A percentile compares a stretch with the other conserved stretches of the same genome.
These are phyloP conservation scores for Euplexia lucipara DNA, from an alignment of 2,888 invertebrate genomes.

Conservation along the genomic window DNA sequence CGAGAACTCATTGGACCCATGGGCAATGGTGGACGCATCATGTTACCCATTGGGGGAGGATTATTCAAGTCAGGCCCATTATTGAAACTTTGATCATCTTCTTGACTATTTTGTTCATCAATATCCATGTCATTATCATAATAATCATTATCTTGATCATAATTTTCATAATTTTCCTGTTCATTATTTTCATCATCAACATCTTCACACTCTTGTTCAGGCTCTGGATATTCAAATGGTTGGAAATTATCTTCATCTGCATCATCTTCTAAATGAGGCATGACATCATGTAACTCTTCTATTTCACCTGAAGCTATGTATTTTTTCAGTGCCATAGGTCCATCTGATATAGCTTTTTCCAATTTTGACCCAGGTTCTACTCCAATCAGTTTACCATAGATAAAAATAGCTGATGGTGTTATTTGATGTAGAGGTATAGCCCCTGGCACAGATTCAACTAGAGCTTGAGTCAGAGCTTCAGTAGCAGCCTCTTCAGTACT, in stretches of 20 bases:
- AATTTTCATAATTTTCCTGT: slow-evolving; percentile 76
- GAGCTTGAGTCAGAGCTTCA: slow-evolving; percentile 93
- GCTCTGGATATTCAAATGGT: slow-evolving; percentile 86
- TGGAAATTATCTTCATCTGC: slow-evolving; percentile 88
- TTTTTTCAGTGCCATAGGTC: slow-evolving; percentile 94
- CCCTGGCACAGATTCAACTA: slow-evolving; percentile 94
- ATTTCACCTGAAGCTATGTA: slow-evolving; percentile 95
- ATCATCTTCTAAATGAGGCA: slow-evolving; percentile 93
- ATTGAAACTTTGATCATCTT: slow-evolving; percentile 79
- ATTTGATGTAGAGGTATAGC: slow-evolving; percentile 95
- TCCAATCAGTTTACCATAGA: slow-evolving; percentile 95
- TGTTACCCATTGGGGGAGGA: slow-evolving; percentile 67
- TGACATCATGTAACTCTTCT: slow-evolving; percentile 95
- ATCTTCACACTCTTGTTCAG: slow-evolving; percentile 74
- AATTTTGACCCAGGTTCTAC: slow-evolving; percentile 95
- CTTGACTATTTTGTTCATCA: slow-evolving; percentile 83
- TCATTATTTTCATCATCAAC: slow-evolving; percentile 69
- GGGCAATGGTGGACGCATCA: slow-evolving; percentile 69
- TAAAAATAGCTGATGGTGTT: slow-evolving; percentile 94
- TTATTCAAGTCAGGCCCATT: slow-evolving; percentile 79
- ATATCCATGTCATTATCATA: slow-evolving; percentile 85
- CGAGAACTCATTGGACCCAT: slow-evolving; percentile 70
- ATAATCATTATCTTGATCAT: slow-evolving; percentile 81
- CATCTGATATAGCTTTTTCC: slow-evolving; percentile 94
- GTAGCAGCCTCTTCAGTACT: slow-evolving; percentile 88